These are phyloP conservation scores for Lepeophtheirus nordmannii DNA, from an alignment of 2,888 invertebrate species.

Conservation along the genomic window DNA sequence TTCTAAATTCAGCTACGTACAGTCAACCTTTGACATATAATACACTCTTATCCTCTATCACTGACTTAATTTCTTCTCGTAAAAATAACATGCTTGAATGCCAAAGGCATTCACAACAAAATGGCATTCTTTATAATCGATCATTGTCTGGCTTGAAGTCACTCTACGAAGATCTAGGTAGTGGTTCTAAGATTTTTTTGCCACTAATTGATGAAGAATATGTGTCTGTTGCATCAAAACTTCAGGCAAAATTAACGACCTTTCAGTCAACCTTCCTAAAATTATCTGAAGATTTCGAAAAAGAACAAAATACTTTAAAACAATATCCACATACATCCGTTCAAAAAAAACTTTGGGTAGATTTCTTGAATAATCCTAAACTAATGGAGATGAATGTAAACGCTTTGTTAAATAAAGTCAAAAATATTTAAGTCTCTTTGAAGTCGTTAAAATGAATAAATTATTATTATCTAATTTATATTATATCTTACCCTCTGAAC, in stretches of 20 bases:
- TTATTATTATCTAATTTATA: too few species aligned
- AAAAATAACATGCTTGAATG: too few species aligned
- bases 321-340: slow-evolving; percentile 6
- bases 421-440: background rate
- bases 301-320: background rate
- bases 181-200: too few species aligned
- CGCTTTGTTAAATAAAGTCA: background rate
- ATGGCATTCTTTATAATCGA: too few species aligned
- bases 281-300: background rate
- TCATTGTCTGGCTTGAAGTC: too few species aligned
- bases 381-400: slow-evolving; percentile 6
- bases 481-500: too few species aligned
- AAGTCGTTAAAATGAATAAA: too few species aligned
- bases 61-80: too few species aligned
- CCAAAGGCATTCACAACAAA: too few species aligned
- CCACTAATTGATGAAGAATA: background rate
- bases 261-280: background rate
- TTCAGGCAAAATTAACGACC: background rate
- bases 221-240: background rate
- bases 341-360: slow-evolving; percentile 11
- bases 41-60: too few species aligned
- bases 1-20: background rate
- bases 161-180: too few species aligned
- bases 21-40: too few species aligned
- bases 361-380: slow-evolving; percentile 12